These are phyloP conservation scores for Phalacrocorax carbo DNA, from an alignment of 2,113 vertebrate genomes.

Conservation along the genomic window DNA sequence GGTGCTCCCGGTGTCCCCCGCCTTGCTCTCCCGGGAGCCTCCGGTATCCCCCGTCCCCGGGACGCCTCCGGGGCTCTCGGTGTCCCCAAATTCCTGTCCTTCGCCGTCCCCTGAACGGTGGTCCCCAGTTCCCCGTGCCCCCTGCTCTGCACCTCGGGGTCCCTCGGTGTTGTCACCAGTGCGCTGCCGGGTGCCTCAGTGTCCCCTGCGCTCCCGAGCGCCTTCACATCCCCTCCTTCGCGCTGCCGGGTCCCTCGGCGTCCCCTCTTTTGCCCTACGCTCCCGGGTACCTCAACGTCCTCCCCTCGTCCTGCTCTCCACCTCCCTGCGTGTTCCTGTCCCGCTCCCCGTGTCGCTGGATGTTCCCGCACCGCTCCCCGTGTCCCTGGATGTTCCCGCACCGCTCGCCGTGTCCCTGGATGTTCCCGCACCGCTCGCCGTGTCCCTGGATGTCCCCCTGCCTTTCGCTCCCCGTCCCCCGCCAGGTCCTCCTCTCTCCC, in stretches of 20 bases:
- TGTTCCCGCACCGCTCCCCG: neutral
- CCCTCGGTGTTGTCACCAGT: neutral
- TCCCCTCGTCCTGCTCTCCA: neutral
- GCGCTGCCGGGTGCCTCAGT: accelerated
- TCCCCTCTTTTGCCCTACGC: neutral
- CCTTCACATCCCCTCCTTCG: neutral
- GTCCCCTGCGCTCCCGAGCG: neutral
- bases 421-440: neutral
- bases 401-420: neutral
- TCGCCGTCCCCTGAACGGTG: neutral
- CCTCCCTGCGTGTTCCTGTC: neutral
- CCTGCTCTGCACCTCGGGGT: neutral
- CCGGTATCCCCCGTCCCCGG: neutral
- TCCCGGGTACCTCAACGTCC: neutral
- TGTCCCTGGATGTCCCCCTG: neutral
- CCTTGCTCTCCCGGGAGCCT: too few species aligned
- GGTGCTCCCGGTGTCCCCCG: too few species aligned
- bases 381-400: neutral
- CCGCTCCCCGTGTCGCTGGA: neutral
- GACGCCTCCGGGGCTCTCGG: neutral
- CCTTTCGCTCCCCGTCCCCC: neutral
- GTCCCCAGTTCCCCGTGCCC: neutral
- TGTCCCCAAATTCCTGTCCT: neutral
- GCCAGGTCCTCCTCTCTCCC: neutral
- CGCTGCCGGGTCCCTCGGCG: neutral